Conservation (phyloP, 2,113 vertebrate genomes). For the Perca fluviatilis region DNA sequence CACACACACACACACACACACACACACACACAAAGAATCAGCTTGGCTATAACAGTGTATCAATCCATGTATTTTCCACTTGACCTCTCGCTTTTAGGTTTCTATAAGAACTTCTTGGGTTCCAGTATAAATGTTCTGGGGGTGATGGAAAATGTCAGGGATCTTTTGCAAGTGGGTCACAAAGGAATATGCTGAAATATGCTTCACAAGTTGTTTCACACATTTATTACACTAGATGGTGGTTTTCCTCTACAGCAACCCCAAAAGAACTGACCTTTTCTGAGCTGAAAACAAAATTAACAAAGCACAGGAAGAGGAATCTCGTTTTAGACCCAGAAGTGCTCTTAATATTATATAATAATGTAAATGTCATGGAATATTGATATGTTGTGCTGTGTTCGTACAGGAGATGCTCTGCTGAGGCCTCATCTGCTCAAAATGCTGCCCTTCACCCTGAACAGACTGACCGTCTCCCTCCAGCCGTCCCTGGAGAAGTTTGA, state of each 20-base stretch:
- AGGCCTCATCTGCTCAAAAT: constrained; percentile 88
- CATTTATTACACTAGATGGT: constrained; percentile 16
- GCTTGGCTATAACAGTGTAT: not conserved
- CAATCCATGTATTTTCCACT: constrained; percentile 31
- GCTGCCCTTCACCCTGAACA: constrained; percentile 85
- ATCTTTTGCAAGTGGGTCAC: constrained; percentile 39
- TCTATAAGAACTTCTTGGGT: constrained; percentile 6
- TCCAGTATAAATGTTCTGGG: constrained; percentile 11
- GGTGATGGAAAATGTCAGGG: constrained; percentile 2
- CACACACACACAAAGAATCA: constrained; percentile 2
- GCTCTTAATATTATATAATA: not conserved
- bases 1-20: not conserved
- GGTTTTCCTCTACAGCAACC: not conserved
- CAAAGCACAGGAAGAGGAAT: not conserved
- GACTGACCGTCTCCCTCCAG: constrained; percentile 86
- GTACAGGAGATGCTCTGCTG: constrained; percentile 86
- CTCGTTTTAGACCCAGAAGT: not conserved
- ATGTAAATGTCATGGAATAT: constrained; percentile 1
- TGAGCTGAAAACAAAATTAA: constrained; percentile 14
- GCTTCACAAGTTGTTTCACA: not conserved
- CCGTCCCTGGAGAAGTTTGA: constrained; percentile 93
- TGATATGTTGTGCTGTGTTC: constrained; percentile 4
- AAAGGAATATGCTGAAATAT: not conserved
- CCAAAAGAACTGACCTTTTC: not conserved
- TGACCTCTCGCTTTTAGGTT: constrained; percentile 20